phyloP scores from a whole-genome alignment of 2,888 invertebrate genomes.

The Argyresthia goedartella region DNA sequence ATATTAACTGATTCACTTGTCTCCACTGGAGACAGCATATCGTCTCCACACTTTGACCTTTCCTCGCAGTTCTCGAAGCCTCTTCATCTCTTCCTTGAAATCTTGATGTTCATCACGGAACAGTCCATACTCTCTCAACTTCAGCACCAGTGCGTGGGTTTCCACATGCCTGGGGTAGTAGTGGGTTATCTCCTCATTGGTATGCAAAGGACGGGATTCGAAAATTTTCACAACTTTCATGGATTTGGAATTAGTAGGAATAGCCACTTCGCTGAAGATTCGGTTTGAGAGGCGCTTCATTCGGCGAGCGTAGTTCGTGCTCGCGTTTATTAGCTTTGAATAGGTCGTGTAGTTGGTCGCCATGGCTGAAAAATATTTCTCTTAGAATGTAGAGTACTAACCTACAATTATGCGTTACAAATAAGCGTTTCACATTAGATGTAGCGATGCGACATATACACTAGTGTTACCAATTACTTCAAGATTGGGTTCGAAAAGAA shows the following conservation, averaged over 20 bases:
- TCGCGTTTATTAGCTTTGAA: constrained; percentile 74
- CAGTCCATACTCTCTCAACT: constrained; percentile 81
- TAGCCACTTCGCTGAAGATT: constrained; percentile 90
- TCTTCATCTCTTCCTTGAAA: constrained; percentile 88
- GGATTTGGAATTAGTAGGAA: constrained; percentile 80
- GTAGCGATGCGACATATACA: too few relatives aligned
- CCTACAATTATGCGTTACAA: too few relatives aligned
- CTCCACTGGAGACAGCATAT: not conserved
- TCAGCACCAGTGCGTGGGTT: constrained; percentile 78
- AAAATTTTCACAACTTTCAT: constrained; percentile 87
- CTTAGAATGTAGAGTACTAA: too few relatives aligned
- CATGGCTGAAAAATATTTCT: constrained; percentile 21
- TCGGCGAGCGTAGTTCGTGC: constrained; percentile 84
- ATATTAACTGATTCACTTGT: not conserved
- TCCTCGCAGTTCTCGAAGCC: constrained; percentile 81
- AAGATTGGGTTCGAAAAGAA: too few relatives aligned
- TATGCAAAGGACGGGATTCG: constrained; percentile 80
- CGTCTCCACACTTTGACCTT: constrained; percentile 73
- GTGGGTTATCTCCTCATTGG: constrained; percentile 77
- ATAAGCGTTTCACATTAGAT: too few relatives aligned
- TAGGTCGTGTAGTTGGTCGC: constrained; percentile 79
- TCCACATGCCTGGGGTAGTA: constrained; percentile 92
- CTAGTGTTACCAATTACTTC: too few relatives aligned
- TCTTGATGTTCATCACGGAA: constrained; percentile 91
- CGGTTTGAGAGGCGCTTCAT: constrained; percentile 89